Conservation (phyloP, 2,888 invertebrate species). For the Lasioglossum zephyrum region DNA sequence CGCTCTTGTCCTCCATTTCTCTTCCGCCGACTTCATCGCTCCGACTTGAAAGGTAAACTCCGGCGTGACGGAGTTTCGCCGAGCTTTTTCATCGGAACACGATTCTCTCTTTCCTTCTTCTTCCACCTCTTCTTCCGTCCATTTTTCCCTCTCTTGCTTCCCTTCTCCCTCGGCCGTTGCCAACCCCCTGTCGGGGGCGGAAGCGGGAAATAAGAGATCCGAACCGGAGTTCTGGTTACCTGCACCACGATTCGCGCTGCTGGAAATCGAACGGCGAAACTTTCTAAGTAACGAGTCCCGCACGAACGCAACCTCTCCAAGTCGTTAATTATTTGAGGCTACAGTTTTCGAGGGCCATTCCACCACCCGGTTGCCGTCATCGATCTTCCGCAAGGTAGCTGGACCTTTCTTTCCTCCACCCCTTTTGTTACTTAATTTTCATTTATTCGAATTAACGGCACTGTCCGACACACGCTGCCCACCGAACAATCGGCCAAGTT, state of each 20-base stretch:
- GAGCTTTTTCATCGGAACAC: constrained; percentile 62
- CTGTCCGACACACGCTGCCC: neutral
- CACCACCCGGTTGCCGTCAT: neutral
- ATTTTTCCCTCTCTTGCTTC: neutral
- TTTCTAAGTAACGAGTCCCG: constrained; percentile 18
- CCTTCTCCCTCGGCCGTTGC: neutral
- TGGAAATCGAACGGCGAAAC: constrained; percentile 15
- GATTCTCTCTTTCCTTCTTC: constrained; percentile 41
- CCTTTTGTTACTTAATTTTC: constrained; percentile 11
- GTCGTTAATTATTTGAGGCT: neutral
- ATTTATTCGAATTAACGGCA: constrained; percentile 15
- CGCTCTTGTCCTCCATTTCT: constrained; percentile 42
- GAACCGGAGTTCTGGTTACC: constrained; percentile 40
- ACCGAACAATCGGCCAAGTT: constrained; percentile 5
- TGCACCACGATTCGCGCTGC: neutral
- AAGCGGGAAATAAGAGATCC: constrained; percentile 36
- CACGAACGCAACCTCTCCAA: neutral
- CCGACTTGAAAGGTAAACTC: constrained; percentile 64
- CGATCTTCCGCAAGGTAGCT: neutral
- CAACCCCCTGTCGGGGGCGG: constrained; percentile 2
- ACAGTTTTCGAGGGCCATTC: neutral
- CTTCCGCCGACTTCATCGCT: constrained; percentile 50
- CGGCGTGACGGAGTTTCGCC: constrained; percentile 47
- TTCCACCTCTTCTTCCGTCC: neutral
- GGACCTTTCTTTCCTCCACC: neutral